These are phyloP conservation scores for Allolobophora icterica DNA, from an alignment of 2,888 invertebrate genomes.

Conservation along the genomic window DNA sequence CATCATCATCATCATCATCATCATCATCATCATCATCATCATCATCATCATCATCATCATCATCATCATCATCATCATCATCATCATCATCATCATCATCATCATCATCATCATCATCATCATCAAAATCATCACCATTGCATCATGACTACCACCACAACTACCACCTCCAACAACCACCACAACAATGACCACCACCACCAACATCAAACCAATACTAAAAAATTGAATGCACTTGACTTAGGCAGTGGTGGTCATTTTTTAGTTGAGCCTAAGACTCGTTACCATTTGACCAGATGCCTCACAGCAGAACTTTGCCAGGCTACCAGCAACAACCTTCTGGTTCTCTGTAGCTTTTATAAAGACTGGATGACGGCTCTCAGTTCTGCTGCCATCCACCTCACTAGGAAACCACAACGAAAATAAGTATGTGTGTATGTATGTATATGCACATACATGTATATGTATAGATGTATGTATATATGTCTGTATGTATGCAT, in stretches of 20 bases:
- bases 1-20: too few species aligned
- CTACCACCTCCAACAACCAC: neutral
- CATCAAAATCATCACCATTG: too few species aligned
- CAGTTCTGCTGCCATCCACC: neutral
- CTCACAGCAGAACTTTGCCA: slow-evolving; percentile 72
- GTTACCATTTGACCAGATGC: slow-evolving; percentile 80
- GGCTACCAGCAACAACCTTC: slow-evolving; percentile 45
- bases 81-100: too few species aligned
- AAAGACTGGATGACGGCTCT: slow-evolving; percentile 54
- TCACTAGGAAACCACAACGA: neutral
- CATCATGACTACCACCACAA: neutral
- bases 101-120: too few species aligned
- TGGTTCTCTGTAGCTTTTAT: slow-evolving; percentile 57
- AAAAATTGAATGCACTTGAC: too few species aligned
- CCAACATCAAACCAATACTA: neutral
- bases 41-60: too few species aligned
- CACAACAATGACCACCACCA: neutral
- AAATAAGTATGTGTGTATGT: too few species aligned
- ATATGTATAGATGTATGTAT: too few species aligned
- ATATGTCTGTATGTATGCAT: neutral
- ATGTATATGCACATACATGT: too few species aligned
- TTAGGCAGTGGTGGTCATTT: neutral
- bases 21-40: too few species aligned
- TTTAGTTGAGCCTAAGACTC: neutral
- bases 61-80: too few species aligned